phyloP scores from a whole-genome alignment of 2,113 vertebrate genomes.

The Callorhinus ursinus region DNA sequence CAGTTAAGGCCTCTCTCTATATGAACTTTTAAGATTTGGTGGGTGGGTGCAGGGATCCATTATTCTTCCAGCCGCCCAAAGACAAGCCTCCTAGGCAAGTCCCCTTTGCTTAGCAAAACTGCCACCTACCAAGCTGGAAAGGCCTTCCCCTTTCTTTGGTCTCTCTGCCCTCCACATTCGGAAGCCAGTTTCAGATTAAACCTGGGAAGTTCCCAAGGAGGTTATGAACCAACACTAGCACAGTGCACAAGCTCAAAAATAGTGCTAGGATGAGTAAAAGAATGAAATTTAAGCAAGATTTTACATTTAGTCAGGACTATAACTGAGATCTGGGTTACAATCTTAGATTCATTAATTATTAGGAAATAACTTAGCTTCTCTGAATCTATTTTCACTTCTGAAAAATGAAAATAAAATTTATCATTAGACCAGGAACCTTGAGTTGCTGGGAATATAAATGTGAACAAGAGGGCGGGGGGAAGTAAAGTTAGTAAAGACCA shows the following conservation, averaged over 20 bases:
- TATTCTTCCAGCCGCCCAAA: background rate
- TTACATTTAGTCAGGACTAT: background rate
- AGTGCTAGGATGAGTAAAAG: background rate
- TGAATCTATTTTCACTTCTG: conserved; percentile 19
- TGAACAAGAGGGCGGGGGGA: background rate
- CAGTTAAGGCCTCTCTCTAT: background rate
- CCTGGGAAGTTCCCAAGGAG: background rate
- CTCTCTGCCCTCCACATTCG: background rate
- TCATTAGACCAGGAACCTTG: background rate
- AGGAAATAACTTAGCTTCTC: conserved; percentile 45
- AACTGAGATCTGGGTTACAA: conserved; percentile 4
- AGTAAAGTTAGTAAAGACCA: background rate
- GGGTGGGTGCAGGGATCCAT: background rate
- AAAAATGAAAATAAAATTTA: conserved; percentile 51
- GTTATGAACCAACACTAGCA: background rate
- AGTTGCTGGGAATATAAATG: background rate
- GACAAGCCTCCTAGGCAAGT: background rate
- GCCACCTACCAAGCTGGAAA: background rate
- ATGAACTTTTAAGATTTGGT: background rate
- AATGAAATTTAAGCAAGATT: conserved; percentile 30
- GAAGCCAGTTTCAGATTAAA: background rate
- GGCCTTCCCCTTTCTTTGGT: background rate
- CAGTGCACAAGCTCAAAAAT: background rate
- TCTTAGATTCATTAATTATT: background rate
- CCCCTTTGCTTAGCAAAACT: background rate